Base-by-base conservation (phyloP, 37 sponge, comb jelly and placozoan species). In the Ephydatia muelleri region DNA sequence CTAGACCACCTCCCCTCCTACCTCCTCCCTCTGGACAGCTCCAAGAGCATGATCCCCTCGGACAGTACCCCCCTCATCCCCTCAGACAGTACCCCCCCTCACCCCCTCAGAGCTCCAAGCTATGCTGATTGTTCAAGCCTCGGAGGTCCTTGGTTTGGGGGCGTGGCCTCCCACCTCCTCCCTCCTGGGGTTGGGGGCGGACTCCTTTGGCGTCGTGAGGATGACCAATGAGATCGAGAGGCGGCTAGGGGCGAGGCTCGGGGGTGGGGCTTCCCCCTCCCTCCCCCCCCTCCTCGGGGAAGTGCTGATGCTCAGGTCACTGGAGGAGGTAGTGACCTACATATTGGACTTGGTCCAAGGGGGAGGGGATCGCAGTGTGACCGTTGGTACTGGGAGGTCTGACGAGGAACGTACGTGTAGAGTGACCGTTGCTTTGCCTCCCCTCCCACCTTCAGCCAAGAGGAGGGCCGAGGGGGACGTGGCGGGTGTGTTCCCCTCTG, bases 121-220 rank as follows among this genome's bases (percentile, higher is more conserved):
- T 0, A 38, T 47, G 47, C 11, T 73, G 74, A 19, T 47, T 5
- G 2, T 27, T 2, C 38, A 47, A 9, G 28, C 47, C 29, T 0
- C 5, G 21, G 77, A 77, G 26, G 66, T 84, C 23, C 75, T 75
- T 5, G 81, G 80, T 0, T 66, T 82, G 30, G 23, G n/a, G 9
- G 27, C 32, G 29, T 75, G 81, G 67, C 71, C 85, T 2, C 25
- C 16, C 11, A 38, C 67, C 39, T 33, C 36, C 68, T 64, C 73
- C 28, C 65, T 90, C 11, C 22, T 27, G 16, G 73, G 77, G 3
- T 68, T 84, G 3, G 92, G 92, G 14, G 85, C 48, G 5, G 47
- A 79, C 43, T 92, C 92, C 8, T 92, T 92, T 72, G 92, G 88
- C 25, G 36, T 92, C 3, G 85, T 88, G 16, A 26, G 88, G 48